A percentile compares a stretch with the other conserved stretches of the same genome.
Evolutionary conservation across 2,797 vertebrate genomes (phyloP).

Genomic region (Takifugu ocellatus): DNA sequence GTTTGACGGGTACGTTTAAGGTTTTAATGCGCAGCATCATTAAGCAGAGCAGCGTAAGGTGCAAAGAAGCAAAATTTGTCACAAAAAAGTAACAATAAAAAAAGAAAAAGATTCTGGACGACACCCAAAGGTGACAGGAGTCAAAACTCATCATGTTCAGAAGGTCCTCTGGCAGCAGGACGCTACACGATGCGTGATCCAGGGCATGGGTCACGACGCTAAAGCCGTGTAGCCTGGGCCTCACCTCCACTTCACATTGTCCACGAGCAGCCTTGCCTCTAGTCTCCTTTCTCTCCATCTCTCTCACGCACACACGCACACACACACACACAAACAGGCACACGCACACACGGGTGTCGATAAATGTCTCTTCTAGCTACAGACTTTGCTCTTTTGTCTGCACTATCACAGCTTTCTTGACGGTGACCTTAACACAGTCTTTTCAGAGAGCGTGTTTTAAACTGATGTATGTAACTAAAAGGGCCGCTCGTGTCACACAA

Average conservation of each 20-base stretch:
- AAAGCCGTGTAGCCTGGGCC: slow-evolving; percentile 76
- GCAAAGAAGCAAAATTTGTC: background rate
- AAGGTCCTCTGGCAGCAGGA: slow-evolving; percentile 74
- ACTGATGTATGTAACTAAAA: slow-evolving; percentile 13
- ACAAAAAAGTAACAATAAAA: slow-evolving; percentile 1
- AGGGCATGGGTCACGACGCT: slow-evolving; percentile 78
- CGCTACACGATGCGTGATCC: slow-evolving; percentile 82
- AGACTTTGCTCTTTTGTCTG: slow-evolving; percentile 73
- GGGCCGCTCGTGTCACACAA: slow-evolving; percentile 12
- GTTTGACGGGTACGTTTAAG: too few species aligned
- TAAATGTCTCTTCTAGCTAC: slow-evolving; percentile 61
- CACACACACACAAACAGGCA: slow-evolving; percentile 17
- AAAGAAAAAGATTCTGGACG: slow-evolving; percentile 64
- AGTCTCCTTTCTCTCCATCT: slow-evolving; percentile 24
- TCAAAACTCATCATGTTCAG: slow-evolving; percentile 87
- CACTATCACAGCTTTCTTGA: slow-evolving; percentile 46
- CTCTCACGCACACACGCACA: slow-evolving; percentile 13
- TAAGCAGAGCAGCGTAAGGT: too few species aligned
- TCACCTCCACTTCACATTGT: slow-evolving; percentile 76
- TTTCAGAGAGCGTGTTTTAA: slow-evolving; percentile 42
- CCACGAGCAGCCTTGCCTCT: slow-evolving; percentile 57
- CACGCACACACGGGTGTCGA: slow-evolving; percentile 40
- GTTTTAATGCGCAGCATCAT: too few species aligned
- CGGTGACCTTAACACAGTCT: slow-evolving; percentile 58
- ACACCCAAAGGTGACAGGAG: slow-evolving; percentile 86